Evolutionary conservation across 2,888 invertebrate genomes (phyloP).

Genomic region (Altica lythri): DNA sequence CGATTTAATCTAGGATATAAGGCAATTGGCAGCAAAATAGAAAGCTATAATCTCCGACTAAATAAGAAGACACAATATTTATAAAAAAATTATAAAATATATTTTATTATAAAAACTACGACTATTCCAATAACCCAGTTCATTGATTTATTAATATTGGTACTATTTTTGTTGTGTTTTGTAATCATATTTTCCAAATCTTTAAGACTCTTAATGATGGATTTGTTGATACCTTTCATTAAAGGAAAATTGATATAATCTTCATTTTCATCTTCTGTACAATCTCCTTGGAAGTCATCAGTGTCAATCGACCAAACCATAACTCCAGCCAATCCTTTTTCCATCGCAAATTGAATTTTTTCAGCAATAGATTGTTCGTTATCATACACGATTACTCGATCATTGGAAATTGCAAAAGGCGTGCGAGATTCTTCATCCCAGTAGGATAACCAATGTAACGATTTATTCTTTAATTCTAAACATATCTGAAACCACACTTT

Average conservation of each 20-base stretch:
- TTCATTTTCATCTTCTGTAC: conserved; percentile 61
- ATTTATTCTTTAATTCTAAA: conserved; percentile 63
- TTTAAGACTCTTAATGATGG: conserved; percentile 61
- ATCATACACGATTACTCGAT: conserved; percentile 76
- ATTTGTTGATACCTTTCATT: conserved; percentile 73
- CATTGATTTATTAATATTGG: neutral
- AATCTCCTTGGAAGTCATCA: conserved; percentile 80
- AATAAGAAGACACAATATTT: no score
- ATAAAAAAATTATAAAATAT: neutral
- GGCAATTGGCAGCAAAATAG: no score
- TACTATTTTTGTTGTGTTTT: conserved; percentile 21
- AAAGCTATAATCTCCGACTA: no score
- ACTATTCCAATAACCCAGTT: neutral
- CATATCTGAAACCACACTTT: conserved; percentile 63
- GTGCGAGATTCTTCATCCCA: conserved; percentile 74
- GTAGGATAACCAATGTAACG: conserved; percentile 67
- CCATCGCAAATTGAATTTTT: conserved; percentile 72
- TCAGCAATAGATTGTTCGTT: conserved; percentile 72
- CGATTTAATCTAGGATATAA: no score
- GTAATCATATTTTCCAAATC: conserved; percentile 56
- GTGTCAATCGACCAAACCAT: conserved; percentile 93
- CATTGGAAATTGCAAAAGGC: conserved; percentile 65
- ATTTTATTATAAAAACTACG: neutral
- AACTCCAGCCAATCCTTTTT: conserved; percentile 72
- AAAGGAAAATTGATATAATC: conserved; percentile 66